Evolutionary conservation across 1,140 invertebrate genomes (phyloP).

Genomic region (Drosophila ercepeae): DNA sequence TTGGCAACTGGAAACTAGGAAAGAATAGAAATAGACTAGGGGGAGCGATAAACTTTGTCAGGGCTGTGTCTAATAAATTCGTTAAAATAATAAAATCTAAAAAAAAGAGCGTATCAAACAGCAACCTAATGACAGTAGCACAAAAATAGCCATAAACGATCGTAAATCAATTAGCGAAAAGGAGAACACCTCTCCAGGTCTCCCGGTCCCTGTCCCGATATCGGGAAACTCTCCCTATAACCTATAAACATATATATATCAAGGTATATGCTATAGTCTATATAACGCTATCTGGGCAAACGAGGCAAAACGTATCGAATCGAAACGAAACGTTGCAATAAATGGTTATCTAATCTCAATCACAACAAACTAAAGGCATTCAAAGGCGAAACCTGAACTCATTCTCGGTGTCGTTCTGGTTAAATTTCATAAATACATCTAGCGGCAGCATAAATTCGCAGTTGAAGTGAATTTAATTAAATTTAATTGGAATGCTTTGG

Average conservation of each 20-base stretch:
- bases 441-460: slow-evolving; percentile 39
- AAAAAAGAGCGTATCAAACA: slow-evolving; percentile 33
- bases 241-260: slow-evolving; percentile 9
- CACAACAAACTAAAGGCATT: slow-evolving; percentile 77
- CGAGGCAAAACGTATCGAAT: slow-evolving; percentile 15
- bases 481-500: slow-evolving; percentile 42
- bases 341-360: slow-evolving; percentile 82
- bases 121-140: slow-evolving; percentile 60
- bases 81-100: slow-evolving; percentile 18
- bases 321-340: slow-evolving; percentile 71
- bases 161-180: slow-evolving; percentile 73
- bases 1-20: slow-evolving; percentile 16
- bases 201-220: slow-evolving; percentile 25
- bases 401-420: too few relatives aligned
- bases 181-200: slow-evolving; percentile 25
- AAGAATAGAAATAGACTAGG: background rate
- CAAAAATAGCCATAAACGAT: slow-evolving; percentile 66
- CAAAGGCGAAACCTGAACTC: slow-evolving; percentile 47
- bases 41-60: slow-evolving; percentile 23
- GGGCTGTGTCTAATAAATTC: slow-evolving; percentile 51
- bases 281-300: slow-evolving; percentile 47
- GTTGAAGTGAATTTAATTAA: slow-evolving; percentile 45
- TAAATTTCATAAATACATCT: slow-evolving; percentile 53
- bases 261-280: background rate
- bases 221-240: slow-evolving; percentile 15